Evolutionary conservation across 2,113 vertebrate genomes (phyloP), one percentile per base, ranked within the genome.

Genomic region (Opisthocomus hoazin): DNA sequence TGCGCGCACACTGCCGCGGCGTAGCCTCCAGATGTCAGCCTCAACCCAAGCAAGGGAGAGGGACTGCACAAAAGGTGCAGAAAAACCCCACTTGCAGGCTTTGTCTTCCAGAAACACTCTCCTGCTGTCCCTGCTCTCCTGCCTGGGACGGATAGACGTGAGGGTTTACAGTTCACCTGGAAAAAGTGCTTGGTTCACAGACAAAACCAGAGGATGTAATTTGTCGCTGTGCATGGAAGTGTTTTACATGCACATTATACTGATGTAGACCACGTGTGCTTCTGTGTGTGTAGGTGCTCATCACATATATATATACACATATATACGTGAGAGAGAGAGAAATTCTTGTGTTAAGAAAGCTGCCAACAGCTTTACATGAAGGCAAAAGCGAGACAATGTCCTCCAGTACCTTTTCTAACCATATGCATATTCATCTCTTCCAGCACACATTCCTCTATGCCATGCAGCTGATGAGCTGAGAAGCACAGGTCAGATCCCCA

Each of bases 1-100:
- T 77, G 96, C 71, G 16, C 14, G 5, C 41, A 70, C 89, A 56
- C 41, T 95, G 53, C 41, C 46, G 11, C 15, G 0, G 46, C 6
- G 6, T 2, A 54, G 78, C 97, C 98, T 96, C 88, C 87, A 98
- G 98, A 84, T 98, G 98, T 90, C 98, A 97, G 94, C 93, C 93
- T 86, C 88, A 91, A 96, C 94, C 92, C 89, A 74, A 81, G 41
- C 41, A 96, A 96, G n/a, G 36, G 69, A 95, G 27, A 66, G 9
- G 18, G 34, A 32, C 43, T 11, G 54, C 8, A 1, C 14, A n/a
- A 83, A 39, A 5, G 0, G 1, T 12, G 68, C 58, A 63, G 50
- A 56, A 76, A 64, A 82, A 8, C 1, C 30, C 24, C 37, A 3
- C 24, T 45, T 36, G 11, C 24, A 65, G 66, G 27, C 45, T 53